These are phyloP conservation scores for human DNA, from an alignment of 2,113 vertebrate species.

Conservation along the genomic window GRCh38 chr4:52585501-52586000, in stretches of 20 bases:
- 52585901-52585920: not conserved
- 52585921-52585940: not conserved
- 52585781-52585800: slow-evolving; percentile 20
- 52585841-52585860: not conserved
- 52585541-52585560: not conserved
- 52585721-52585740: not conserved
- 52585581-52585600: not conserved
- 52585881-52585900: not conserved
- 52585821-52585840: not conserved
- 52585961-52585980: not conserved
- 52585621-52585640: not conserved
- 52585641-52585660: not conserved
- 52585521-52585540: not conserved
- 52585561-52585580: not conserved
- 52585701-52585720: not conserved
- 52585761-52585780: not conserved
- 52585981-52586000: not conserved
- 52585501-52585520: fast-evolving
- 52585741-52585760: not conserved
- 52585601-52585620: not conserved
- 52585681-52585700: not conserved
- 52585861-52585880: not conserved
- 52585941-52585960: not conserved
- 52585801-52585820: not conserved
- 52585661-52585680: not conserved